These are phyloP conservation scores for Apoda limacodes DNA, from an alignment of 2,888 invertebrate species.

Conservation along the genomic window DNA sequence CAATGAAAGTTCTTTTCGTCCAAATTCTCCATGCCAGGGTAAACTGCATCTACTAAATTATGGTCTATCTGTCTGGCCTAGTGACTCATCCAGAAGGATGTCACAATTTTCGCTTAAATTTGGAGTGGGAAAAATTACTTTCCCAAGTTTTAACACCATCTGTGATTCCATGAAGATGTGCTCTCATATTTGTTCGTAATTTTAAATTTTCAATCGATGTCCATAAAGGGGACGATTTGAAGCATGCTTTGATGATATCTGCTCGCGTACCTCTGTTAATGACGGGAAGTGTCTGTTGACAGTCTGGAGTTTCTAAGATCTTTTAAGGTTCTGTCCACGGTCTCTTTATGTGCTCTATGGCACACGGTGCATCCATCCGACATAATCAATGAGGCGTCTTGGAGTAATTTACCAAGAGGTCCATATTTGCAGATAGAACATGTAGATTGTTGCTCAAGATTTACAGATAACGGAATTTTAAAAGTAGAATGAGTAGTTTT, in stretches of 20 bases:
- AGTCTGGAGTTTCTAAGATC: constrained; percentile 18
- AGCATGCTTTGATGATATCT: constrained; percentile 13
- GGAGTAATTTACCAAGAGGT: constrained; percentile 26
- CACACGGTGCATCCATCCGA: constrained; percentile 17
- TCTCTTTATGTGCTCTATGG: constrained; percentile 20
- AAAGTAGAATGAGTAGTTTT: constrained; percentile 15
- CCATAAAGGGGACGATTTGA: constrained; percentile 18
- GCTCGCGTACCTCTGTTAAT: constrained; percentile 17
- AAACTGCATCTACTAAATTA: constrained; percentile 18
- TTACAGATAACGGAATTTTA: constrained; percentile 17
- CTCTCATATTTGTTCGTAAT: constrained; percentile 21
- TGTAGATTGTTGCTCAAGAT: constrained; percentile 19
- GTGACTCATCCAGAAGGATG: constrained; percentile 13
- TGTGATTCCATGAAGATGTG: constrained; percentile 18
- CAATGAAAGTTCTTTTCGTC: constrained; percentile 17
- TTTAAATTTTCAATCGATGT: constrained; percentile 14
- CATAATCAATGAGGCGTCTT: constrained; percentile 19
- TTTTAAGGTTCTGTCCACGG: constrained; percentile 24
- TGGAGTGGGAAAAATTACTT: constrained; percentile 11
- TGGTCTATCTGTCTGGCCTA: constrained; percentile 20
- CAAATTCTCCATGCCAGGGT: constrained; percentile 14
- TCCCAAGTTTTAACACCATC: constrained; percentile 10
- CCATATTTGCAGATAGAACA: constrained; percentile 25
- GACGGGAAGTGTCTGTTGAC: constrained; percentile 18
- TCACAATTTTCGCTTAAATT: constrained; percentile 14